Percentiles rank a stretch among this genome's conserved stretches.
These are phyloP conservation scores for Nyleta sp. DNA, from an alignment of 2,888 invertebrate species.

Conservation along the genomic window DNA sequence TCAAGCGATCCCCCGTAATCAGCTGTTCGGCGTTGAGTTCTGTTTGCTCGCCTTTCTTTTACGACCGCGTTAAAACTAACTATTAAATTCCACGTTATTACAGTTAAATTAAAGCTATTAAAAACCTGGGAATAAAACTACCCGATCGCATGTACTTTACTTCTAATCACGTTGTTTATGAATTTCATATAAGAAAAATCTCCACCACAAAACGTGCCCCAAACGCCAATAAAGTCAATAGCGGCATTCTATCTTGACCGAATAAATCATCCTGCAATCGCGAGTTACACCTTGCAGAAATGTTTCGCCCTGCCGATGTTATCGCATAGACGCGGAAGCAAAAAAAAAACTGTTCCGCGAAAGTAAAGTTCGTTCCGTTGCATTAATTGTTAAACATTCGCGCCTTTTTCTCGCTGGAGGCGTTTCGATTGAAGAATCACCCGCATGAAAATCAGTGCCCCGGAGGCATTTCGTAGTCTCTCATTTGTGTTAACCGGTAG, in stretches of 20 bases:
- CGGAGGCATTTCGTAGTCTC: constrained; percentile 70
- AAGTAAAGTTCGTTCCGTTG: constrained; percentile 27
- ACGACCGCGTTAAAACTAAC: constrained; percentile 38
- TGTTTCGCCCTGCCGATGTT: neutral
- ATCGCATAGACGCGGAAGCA: neutral
- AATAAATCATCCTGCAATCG: no score
- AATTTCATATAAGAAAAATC: no score
- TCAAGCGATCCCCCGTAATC: constrained; percentile 21
- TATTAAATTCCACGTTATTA: constrained; percentile 34
- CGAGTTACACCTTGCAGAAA: no score
- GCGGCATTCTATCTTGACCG: no score
- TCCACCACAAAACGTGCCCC: no score
- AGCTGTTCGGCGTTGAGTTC: constrained; percentile 24
- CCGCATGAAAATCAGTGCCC: constrained; percentile 79
- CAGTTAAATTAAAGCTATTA: constrained; percentile 31
- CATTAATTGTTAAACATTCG: constrained; percentile 41
- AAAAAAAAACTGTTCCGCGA: neutral
- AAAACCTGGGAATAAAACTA: constrained; percentile 1
- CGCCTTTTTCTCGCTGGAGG: constrained; percentile 15
- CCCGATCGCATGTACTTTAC: neutral
- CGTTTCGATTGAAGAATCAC: constrained; percentile 76
- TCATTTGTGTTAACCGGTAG: constrained; percentile 64
- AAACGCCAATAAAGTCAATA: no score
- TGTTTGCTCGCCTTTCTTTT: constrained; percentile 36
- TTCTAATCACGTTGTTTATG: no score